Conservation (phyloP, 2,888 invertebrate genomes). For the Malachius bipustulatus region DNA sequence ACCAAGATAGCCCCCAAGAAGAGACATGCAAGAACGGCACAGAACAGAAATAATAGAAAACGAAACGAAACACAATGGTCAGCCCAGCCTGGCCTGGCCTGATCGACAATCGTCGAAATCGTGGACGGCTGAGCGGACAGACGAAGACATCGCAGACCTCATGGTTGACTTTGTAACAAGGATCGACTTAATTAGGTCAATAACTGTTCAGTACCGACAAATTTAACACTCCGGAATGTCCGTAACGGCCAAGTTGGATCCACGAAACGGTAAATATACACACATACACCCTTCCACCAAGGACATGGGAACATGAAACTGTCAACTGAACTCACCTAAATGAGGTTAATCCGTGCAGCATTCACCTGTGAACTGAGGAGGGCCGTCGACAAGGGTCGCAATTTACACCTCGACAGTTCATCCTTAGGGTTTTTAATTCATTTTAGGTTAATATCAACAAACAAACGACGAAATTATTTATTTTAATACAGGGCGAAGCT, state of each 20-base stretch:
- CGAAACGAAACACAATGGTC: background rate
- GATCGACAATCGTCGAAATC: too few relatives aligned
- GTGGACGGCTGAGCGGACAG: too few relatives aligned
- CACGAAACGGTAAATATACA: background rate
- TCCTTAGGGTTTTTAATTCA: slow-evolving; percentile 24
- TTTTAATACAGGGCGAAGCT: slow-evolving; percentile 30
- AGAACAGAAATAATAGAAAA: too few relatives aligned
- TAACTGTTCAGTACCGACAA: too few relatives aligned
- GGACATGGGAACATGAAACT: slow-evolving; percentile 26
- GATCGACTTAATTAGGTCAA: too few relatives aligned
- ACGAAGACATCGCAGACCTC: too few relatives aligned
- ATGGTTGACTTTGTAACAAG: too few relatives aligned
- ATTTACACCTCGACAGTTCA: slow-evolving; percentile 20
- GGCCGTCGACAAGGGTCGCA: slow-evolving; percentile 18
- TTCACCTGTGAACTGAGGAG: slow-evolving; percentile 20
- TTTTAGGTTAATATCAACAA: slow-evolving; percentile 36
- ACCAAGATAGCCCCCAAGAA: too few relatives aligned
- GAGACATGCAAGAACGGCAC: too few relatives aligned
- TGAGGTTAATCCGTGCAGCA: slow-evolving; percentile 28
- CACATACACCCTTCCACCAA: slow-evolving; percentile 28
- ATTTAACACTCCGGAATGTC: too few relatives aligned
- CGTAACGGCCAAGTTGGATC: too few relatives aligned
- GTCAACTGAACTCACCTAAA: slow-evolving; percentile 30
- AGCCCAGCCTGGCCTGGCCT: too few relatives aligned
- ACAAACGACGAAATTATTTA: slow-evolving; percentile 31